Conservation (phyloP, 1,140 invertebrate genomes). For the Ceratosolen solmsi region DNA sequence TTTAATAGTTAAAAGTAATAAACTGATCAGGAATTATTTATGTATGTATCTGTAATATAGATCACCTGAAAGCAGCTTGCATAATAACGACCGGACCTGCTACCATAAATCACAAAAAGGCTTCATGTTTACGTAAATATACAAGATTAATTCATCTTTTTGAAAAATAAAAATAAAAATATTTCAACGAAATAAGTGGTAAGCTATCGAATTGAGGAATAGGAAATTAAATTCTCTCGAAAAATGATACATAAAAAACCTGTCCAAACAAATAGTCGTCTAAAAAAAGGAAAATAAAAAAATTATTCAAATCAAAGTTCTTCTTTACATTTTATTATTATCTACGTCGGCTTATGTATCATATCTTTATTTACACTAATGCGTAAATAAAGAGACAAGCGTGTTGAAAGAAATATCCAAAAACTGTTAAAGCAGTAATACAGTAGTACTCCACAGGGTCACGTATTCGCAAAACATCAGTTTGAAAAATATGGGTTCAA, state of each 20-base stretch:
- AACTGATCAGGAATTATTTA: conserved; percentile 6
- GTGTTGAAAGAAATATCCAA: conserved; percentile 7
- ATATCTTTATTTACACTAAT: too few relatives aligned
- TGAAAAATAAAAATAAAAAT: neutral
- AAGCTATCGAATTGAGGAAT: neutral
- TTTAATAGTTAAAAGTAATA: neutral
- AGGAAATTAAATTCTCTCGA: neutral
- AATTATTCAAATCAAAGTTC: neutral
- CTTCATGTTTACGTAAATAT: conserved; percentile 30
- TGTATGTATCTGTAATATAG: neutral
- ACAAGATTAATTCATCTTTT: conserved; percentile 24
- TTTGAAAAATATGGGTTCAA: conserved; percentile 42
- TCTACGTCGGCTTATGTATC: too few relatives aligned
- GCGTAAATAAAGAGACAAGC: neutral
- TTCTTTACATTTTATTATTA: neutral
- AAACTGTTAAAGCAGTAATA: conserved; percentile 34
- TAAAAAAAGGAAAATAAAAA: neutral
- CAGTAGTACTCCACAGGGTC: conserved; percentile 5
- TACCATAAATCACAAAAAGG: conserved; percentile 31
- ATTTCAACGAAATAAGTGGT: neutral
- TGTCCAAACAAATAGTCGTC: neutral
- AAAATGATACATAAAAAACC: neutral
- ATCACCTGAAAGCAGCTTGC: conserved; percentile 12
- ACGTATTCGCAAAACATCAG: conserved; percentile 19
- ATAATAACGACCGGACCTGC: neutral